phyloP scores from a whole-genome alignment of 2,888 invertebrate genomes.

The Zygothrica quintamaculata region DNA sequence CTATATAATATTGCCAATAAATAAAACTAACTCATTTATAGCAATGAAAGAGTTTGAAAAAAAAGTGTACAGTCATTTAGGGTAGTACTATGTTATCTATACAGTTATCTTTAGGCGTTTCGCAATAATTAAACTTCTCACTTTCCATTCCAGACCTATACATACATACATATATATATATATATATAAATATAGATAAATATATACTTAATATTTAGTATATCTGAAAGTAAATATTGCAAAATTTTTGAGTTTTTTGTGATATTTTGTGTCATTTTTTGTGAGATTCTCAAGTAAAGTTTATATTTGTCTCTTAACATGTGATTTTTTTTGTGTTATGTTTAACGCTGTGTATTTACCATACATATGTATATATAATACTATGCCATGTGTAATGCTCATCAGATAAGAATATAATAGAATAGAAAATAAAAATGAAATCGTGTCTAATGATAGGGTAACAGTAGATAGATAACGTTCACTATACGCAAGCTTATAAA shows the following conservation, averaged over 20 bases:
- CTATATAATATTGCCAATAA: too few relatives aligned
- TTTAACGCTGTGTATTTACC: too few relatives aligned
- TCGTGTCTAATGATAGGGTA: not conserved
- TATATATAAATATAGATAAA: not conserved
- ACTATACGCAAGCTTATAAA: constrained; percentile 1
- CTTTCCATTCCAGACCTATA: constrained; percentile 18
- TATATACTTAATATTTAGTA: not conserved
- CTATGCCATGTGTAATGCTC: too few relatives aligned
- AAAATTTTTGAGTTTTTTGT: not conserved
- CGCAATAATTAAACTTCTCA: constrained; percentile 10
- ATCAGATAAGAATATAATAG: too few relatives aligned
- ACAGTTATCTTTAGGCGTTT: constrained; percentile 25
- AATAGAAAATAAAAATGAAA: not conserved
- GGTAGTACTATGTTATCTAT: constrained; percentile 26
- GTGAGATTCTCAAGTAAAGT: not conserved
- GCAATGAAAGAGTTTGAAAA: too few relatives aligned
- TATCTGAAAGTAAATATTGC: not conserved
- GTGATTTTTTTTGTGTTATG: not conserved
- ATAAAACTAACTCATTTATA: too few relatives aligned
- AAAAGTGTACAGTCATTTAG: constrained; percentile 31
- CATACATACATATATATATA: not conserved
- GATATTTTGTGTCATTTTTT: too few relatives aligned
- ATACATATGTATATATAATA: too few relatives aligned
- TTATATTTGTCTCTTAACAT: constrained; percentile 6
- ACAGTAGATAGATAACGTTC: too few relatives aligned